Evolutionary conservation across 2,113 vertebrate genomes (phyloP), one percentile per base, ranked within the genome.

Genomic region (Pseudorhombus dupliciocellatus): DNA sequence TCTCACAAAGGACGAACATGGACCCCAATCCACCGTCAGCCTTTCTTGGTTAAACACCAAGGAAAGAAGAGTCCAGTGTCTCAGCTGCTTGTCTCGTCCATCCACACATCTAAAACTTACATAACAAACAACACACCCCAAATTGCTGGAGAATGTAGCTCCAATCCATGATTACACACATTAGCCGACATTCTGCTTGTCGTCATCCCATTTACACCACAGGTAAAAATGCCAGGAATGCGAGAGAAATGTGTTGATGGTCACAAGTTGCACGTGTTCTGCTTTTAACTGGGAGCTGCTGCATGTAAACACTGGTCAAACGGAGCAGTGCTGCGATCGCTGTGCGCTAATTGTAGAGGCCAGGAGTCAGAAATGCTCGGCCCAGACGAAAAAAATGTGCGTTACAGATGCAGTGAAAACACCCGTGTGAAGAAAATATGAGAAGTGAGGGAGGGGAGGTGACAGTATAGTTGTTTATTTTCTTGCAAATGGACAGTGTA

Each of bases 191-290:
- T 70, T 81, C 69, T 63, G 50, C 30, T 61, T 57, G 72, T 75
- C 66, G 9, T 84, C 69, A 76, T 73, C 40, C 48, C 24, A 30
- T 73, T 75, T 52, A 68, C 26, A 67, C 58, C 54, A 20, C 22
- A 42, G 65, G 44, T 42, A 31, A 74, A 85, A 87, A 92, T 86
- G 73, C 24, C 24, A 80, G 64, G 86, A 89, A 92, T 89, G 84
- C 64, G 40, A 28, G 20, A 75, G 57, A 87, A 75, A 68, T 60
- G 59, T 77, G 70, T 82, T 76, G 40, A 88, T 37, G 40, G 75
- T 3, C 61, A 42, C 42, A 56, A 44, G 26, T 75, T 60, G 69
- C 16, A 5, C 61, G 28, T 54, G 21, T 46, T 46, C 34, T 26
- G 26, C 54, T 80, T 68, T 84, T 31, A 80, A 79, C 70, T 80